Conservation (phyloP, 2,888 invertebrate species). For the Mesorhabditis spiculigera region DNA sequence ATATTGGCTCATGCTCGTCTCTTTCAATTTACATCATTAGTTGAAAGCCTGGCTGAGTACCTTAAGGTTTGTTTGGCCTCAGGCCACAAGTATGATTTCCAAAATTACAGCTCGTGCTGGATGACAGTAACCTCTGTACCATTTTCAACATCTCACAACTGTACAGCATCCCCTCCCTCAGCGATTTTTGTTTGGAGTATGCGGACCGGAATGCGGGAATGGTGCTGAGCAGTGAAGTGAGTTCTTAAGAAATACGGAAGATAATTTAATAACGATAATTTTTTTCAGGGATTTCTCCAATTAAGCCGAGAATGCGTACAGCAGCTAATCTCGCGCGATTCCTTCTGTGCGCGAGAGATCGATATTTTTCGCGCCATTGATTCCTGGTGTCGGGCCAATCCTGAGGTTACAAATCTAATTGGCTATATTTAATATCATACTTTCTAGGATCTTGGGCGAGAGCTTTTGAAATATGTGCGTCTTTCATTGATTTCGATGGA, state of each 20-base stretch:
- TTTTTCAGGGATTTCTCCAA: constrained; percentile 35
- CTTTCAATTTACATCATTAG: constrained; percentile 88
- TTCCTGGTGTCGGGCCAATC: constrained; percentile 74
- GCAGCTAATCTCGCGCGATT: constrained; percentile 82
- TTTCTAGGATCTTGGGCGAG: constrained; percentile 7
- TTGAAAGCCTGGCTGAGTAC: constrained; percentile 86
- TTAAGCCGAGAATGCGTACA: constrained; percentile 70
- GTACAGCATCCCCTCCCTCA: constrained; percentile 67
- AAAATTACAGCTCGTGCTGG: constrained; percentile 70
- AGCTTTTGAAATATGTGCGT: constrained; percentile 64
- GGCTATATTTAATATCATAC: background rate
- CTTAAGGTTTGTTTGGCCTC: constrained; percentile 65
- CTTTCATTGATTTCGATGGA: constrained; percentile 82
- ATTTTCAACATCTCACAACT: constrained; percentile 86
- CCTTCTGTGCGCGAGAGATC: constrained; percentile 92
- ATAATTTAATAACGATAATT: background rate
- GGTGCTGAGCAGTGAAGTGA: constrained; percentile 74
- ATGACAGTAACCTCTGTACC: constrained; percentile 84
- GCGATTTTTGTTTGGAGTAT: constrained; percentile 79
- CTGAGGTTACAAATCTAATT: constrained; percentile 9
- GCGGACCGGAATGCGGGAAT: constrained; percentile 84
- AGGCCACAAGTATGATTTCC: background rate
- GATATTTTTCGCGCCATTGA: constrained; percentile 87
- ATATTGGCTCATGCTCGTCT: constrained; percentile 84
- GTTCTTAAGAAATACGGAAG: background rate